Evolutionary conservation across 2,113 vertebrate genomes (phyloP), one percentile per base, ranked within the genome.

Genomic region (Macrotus californicus): DNA sequence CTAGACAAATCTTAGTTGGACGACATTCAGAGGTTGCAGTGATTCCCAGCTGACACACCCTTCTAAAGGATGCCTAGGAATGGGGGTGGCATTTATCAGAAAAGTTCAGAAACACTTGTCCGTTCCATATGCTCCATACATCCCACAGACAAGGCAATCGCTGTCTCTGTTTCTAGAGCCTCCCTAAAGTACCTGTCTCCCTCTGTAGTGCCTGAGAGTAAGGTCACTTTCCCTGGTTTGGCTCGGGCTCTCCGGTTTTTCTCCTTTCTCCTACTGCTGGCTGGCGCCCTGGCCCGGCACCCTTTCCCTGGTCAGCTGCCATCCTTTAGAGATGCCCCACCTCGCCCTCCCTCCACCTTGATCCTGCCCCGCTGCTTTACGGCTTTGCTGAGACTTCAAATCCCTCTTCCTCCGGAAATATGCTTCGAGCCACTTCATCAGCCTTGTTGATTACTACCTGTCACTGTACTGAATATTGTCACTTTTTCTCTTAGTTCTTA

Each of bases 351-450:
- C 6, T 15, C 22, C 69, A 21, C 22, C 29, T 36, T 13, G 21
- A 4, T 5, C 26, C 22, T 10, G 18, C 2, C 22, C 39, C 19
- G 16, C 13, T 7, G 5, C 34, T 21, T 16, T 34, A 0, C 15
- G 21, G 34, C 18, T 21, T 22, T 34, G 0, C 2, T 14, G 34
- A 31, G 72, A 41, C 72, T 39, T 39, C 24, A 7, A 16, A 31
- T 11, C 36, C 48, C 24, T 3, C 18, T 13, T 6, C 24, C 21
- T 7, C 22, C 0, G 22, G 67, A 41, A 24, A 2, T 2, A 31
- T 9, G 16, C 9, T 29, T 4, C 3, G 31, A 54, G 24, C 6
- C 22, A 0, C 13, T n/a, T n/a, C 34, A 2, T 67, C 46, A 5
- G 15, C 14, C 19, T 10, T 88, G 82, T 36, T 15, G 31, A 24